Base-by-base conservation (phyloP, 2,113 vertebrate genomes). In the Spea multiplicata region DNA sequence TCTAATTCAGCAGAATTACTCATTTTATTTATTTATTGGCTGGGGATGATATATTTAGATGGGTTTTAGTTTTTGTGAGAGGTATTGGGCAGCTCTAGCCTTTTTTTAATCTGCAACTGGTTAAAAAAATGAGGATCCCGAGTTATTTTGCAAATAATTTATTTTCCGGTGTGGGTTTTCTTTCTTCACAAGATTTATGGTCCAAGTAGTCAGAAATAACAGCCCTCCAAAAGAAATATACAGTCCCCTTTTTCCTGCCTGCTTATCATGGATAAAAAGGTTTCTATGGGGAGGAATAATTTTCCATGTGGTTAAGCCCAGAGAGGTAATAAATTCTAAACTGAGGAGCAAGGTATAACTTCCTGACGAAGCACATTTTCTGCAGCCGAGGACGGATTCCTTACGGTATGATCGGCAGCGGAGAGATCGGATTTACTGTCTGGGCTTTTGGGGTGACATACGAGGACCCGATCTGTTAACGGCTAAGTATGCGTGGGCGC, bases 291-390 rank as follows among this genome's bases (percentile, higher is more conserved):
- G 3, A 46, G 55, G 49, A 16, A 53, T 75, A 75, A n/a, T 45
- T 75, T 75, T 66, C 74, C 74, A 75, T 67, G 74, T 67, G 74
- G 64, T 67, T 75, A 75, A 46, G 49, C 30, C 65, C 49, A 55
- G 74, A 75, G 74, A 75, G 46, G 48, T 57, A 75, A 75, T 75
- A 75, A 67, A 75, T 75, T 75, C 49, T 62, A 75, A 75, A 59
- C 62, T 52, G 44, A 6, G n/a, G 46, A 65, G 8, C 50, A 8
- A 46, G 64, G 49, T 44, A 75, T 49, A 67, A 53, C 66, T 67
- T 67, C 48, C 64, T 67, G 64, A 66, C 50, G 9, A 14, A 45
- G 12, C 66, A 64, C 61, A 17, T 57, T 75, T 67, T 57, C 62
- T 52, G 6, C 48, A 44, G 61, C 30, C 14, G 6, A 53, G 8